Conservation (phyloP, 2,113 vertebrate species). For the Passer montanus region DNA sequence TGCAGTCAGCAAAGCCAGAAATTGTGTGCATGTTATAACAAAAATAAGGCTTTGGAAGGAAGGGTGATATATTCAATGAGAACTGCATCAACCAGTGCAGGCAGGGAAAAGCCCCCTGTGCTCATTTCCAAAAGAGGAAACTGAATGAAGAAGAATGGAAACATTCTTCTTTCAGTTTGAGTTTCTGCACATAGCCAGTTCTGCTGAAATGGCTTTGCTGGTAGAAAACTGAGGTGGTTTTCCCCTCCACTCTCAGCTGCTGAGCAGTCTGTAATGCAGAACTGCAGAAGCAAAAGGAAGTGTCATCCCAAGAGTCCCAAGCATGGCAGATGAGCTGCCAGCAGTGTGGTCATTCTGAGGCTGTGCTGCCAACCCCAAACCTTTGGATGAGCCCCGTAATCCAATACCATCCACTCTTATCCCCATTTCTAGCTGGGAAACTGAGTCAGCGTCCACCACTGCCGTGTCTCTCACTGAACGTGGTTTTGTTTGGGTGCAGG, state of each 20-base stretch:
- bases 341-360: not conserved
- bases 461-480: not conserved
- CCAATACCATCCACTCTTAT: not conserved
- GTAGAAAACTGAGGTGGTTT: not conserved
- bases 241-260: not conserved
- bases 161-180: not conserved
- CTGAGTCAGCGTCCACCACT: not conserved
- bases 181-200: not conserved
- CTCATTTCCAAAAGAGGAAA: not conserved
- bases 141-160: not conserved
- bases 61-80: not conserved
- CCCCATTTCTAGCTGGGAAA: not conserved
- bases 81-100: not conserved
- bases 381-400: not conserved
- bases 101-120: not conserved
- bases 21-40: not conserved
- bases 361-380: not conserved
- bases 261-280: not conserved
- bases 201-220: not conserved
- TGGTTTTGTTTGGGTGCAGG: conserved; percentile 73
- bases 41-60: not conserved
- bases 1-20: not conserved
- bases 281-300: not conserved
- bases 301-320: not conserved
- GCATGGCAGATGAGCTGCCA: not conserved